A percentile compares a stretch with the other conserved stretches of the same genome.
phyloP scores from a whole-genome alignment of 2,797 vertebrate genomes.

The Notolabrus celidotus region DNA sequence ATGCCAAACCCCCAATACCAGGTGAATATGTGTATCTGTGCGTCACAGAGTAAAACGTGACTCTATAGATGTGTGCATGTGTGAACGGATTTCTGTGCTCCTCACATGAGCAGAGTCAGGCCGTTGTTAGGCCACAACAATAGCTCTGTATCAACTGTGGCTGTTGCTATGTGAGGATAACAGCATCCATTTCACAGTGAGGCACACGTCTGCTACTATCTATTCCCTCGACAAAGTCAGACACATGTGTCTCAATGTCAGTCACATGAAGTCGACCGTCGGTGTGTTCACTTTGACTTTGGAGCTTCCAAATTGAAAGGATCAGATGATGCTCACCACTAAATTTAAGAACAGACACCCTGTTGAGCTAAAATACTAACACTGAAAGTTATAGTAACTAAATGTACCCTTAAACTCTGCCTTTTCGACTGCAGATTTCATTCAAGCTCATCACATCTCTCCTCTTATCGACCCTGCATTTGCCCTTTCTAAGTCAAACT shows the following conservation, averaged over 20 bases:
- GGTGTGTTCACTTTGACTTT: no score
- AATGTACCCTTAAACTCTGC: background rate
- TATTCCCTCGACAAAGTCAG: conserved; percentile 23
- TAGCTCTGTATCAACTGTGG: conserved; percentile 58
- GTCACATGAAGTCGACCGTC: conserved; percentile 7
- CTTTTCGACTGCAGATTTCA: conserved; percentile 12
- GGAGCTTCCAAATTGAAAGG: no score
- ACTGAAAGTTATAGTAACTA: background rate
- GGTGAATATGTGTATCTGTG: conserved; percentile 42
- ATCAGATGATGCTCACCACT: background rate
- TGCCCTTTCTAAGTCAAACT: conserved; percentile 23
- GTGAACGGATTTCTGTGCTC: conserved; percentile 30
- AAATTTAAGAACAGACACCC: conserved; percentile 1
- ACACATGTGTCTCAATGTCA: conserved; percentile 6
- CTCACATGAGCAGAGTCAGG: conserved; percentile 51
- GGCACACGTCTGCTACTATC: conserved; percentile 26
- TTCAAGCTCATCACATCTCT: background rate
- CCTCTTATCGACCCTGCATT: background rate
- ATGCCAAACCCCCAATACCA: conserved; percentile 18
- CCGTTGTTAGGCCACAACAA: conserved; percentile 58
- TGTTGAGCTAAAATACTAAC: background rate
- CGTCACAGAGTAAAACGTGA: conserved; percentile 36
- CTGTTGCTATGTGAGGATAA: conserved; percentile 58
- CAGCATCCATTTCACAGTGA: conserved; percentile 52
- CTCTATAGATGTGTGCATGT: background rate